phyloP scores from a whole-genome alignment of 2,797 vertebrate species.

The Helicolenus hilgendorfi region DNA sequence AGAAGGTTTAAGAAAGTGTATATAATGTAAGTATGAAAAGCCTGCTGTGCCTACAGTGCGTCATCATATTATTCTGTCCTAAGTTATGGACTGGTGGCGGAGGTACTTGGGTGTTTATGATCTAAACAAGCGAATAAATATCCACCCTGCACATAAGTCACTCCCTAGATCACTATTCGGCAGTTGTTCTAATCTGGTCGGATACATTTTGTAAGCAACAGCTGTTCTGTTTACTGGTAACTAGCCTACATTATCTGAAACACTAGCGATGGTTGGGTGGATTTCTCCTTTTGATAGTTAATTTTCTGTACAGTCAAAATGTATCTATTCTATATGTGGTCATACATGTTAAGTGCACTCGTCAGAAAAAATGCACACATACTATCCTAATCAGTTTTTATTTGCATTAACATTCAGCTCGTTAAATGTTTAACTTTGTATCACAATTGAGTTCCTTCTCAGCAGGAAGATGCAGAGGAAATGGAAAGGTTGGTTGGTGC shows the following conservation, averaged over 20 bases:
- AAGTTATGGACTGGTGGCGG: constrained; percentile 38
- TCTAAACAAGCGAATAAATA: constrained; percentile 50
- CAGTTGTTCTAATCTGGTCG: constrained; percentile 32
- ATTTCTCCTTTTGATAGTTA: constrained; percentile 30
- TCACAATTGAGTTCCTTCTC: constrained; percentile 31
- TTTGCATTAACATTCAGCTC: constrained; percentile 54
- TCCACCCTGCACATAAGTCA: constrained; percentile 35
- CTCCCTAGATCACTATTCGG: constrained; percentile 14
- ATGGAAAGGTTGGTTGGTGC: constrained; percentile 53
- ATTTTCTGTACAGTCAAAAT: constrained; percentile 68
- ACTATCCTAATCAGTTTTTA: constrained; percentile 27
- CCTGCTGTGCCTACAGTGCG: constrained; percentile 82
- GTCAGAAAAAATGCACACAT: constrained; percentile 54
- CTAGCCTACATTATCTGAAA: constrained; percentile 46
- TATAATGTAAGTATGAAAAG: constrained; percentile 81
- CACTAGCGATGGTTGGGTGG: constrained; percentile 59
- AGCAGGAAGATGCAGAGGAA: constrained; percentile 36
- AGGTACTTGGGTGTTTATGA: constrained; percentile 37
- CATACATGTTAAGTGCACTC: constrained; percentile 47
- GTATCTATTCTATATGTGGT: constrained; percentile 61
- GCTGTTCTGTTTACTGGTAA: constrained; percentile 35
- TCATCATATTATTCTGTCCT: constrained; percentile 56
- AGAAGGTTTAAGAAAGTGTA: constrained; percentile 75
- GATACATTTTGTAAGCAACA: constrained; percentile 26
- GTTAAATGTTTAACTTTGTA: constrained; percentile 50